Conservation (phyloP, 2,113 vertebrate genomes). For the Monopterus albus region DNA sequence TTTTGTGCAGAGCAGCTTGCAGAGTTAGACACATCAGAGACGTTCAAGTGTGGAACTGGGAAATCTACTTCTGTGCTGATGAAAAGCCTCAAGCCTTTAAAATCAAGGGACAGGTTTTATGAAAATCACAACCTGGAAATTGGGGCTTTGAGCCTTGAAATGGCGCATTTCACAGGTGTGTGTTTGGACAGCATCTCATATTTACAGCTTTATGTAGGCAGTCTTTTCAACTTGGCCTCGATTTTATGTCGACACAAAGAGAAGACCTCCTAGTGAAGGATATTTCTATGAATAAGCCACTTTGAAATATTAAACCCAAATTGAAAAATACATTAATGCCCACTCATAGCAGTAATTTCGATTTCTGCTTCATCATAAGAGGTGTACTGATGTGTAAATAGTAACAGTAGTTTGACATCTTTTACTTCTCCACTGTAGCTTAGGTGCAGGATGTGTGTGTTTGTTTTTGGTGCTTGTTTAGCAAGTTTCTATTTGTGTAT, state of each 20-base stretch:
- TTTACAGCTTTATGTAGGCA: constrained; percentile 12
- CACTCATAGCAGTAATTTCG: background rate
- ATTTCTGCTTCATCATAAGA: background rate
- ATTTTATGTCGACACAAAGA: too few relatives aligned
- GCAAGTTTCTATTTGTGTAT: too few relatives aligned
- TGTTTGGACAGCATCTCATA: background rate
- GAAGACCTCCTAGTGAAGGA: background rate
- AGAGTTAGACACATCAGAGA: background rate
- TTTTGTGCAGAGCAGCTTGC: background rate
- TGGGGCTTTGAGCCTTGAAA: constrained; percentile 27
- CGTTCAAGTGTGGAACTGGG: background rate
- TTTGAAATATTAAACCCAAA: constrained; percentile 15
- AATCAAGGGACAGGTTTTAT: constrained; percentile 50
- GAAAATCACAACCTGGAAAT: constrained; percentile 53
- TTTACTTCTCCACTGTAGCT: too few relatives aligned
- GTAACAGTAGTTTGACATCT: background rate
- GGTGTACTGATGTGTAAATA: background rate
- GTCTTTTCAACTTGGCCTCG: constrained; percentile 26
- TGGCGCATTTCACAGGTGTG: background rate
- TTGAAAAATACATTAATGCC: constrained; percentile 18
- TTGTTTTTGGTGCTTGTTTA: too few relatives aligned
- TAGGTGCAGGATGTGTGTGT: too few relatives aligned
- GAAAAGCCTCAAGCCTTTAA: constrained; percentile 23
- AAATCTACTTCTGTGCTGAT: constrained; percentile 29
- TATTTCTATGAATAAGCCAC: too few relatives aligned